phyloP scores from a whole-genome alignment of 2,888 invertebrate species.

The Pyrgus malvae region DNA sequence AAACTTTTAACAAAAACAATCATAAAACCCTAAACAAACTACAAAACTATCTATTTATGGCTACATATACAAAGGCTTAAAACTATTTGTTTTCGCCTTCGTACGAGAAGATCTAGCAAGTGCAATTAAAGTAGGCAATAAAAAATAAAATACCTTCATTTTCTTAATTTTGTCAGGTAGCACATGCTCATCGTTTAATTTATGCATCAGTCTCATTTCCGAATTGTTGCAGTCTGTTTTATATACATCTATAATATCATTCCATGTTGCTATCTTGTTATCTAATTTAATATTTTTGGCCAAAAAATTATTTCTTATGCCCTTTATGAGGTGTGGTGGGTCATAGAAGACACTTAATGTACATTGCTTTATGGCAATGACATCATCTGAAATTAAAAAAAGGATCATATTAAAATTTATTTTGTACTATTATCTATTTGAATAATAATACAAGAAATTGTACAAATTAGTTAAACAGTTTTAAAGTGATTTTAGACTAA shows the following conservation, averaged over 20 bases:
- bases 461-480: no score
- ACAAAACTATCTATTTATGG: no score
- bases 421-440: no score
- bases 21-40: no score
- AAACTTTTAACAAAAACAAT: no score
- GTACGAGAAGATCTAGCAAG: no score
- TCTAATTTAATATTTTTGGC: background rate
- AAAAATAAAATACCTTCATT: no score
- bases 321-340: background rate
- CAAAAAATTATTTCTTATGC: background rate
- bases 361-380: background rate
- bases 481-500: background rate
- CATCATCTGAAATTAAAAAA: background rate
- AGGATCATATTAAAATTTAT: no score
- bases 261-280: background rate
- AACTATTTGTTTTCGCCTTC: no score
- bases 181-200: background rate
- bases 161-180: background rate
- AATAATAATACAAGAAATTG: no score
- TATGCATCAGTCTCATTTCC: background rate
- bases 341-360: background rate
- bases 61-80: no score
- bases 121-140: no score
- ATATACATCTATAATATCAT: background rate
- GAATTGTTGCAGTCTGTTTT: background rate